A percentile compares a stretch with the other conserved stretches of the same genome.
These are phyloP conservation scores for Alcedo quadribrachys DNA, from an alignment of 2,797 vertebrate species.

Conservation along the genomic window DNA sequence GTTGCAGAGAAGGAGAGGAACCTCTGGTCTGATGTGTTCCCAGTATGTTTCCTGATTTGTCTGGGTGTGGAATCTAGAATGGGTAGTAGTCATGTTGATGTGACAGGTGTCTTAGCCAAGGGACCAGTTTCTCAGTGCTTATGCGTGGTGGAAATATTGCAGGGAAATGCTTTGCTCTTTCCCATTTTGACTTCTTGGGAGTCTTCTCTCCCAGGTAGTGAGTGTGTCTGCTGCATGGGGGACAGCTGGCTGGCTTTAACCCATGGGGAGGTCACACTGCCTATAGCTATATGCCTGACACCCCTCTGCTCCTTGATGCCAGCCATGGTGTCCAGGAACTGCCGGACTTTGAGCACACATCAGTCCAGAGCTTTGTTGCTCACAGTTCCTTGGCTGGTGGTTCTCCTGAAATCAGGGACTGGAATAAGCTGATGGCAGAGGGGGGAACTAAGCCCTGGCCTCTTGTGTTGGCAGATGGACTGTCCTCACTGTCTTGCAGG, in stretches of 20 bases:
- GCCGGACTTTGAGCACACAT: accelerated
- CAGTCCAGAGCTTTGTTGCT: not conserved
- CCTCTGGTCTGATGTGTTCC: not conserved
- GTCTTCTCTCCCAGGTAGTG: not conserved
- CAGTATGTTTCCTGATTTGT: not conserved
- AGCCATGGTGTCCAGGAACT: not conserved
- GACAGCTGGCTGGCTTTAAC: not conserved
- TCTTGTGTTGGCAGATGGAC: not conserved
- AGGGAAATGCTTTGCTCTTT: not conserved
- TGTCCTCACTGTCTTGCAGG: not conserved
- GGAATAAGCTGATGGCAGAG: not conserved
- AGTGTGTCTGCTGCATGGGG: not conserved
- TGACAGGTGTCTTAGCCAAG: not conserved
- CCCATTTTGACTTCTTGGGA: not conserved
- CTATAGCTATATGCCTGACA: not conserved
- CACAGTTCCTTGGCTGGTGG: not conserved
- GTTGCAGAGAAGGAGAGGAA: not conserved
- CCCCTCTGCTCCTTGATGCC: not conserved
- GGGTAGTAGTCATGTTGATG: not conserved
- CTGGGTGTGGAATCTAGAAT: not conserved
- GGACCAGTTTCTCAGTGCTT: not conserved
- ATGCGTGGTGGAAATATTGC: not conserved
- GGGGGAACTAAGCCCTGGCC: not conserved
- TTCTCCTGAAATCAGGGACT: not conserved
- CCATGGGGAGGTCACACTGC: not conserved